A percentile compares a stretch with the other conserved stretches of the same genome.
phyloP scores from a whole-genome alignment of 2,113 vertebrate genomes.

The Oncorhynchus keta region DNA sequence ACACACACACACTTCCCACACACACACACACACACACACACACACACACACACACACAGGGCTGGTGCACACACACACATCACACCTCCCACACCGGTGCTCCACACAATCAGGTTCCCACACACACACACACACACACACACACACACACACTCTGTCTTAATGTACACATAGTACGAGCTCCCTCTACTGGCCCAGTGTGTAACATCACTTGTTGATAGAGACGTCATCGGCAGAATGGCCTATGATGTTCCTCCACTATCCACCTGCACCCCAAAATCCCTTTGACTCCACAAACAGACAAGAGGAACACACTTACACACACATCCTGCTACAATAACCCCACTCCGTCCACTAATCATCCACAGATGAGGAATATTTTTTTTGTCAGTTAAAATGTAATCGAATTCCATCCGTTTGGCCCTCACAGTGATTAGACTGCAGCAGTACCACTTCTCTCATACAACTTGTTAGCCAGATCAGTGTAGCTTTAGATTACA shows the following conservation, averaged over 20 bases:
- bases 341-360: conserved; percentile 55
- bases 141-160: not conserved
- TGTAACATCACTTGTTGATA: not conserved
- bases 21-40: not conserved
- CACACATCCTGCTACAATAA: conserved; percentile 31
- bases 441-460: conserved; percentile 17
- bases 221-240: not conserved
- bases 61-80: no score
- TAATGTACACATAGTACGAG: conserved; percentile 53
- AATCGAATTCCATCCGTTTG: conserved; percentile 60
- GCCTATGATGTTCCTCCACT: not conserved
- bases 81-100: no score
- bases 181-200: conserved; percentile 65
- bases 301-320: not conserved
- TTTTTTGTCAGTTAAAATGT: conserved; percentile 64
- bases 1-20: no score
- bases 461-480: not conserved
- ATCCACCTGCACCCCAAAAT: not conserved
- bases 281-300: not conserved
- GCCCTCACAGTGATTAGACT: conserved; percentile 45
- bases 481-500: not conserved
- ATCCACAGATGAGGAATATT: conserved; percentile 49
- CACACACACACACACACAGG: not conserved
- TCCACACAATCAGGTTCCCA: no score
- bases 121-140: not conserved